phyloP scores from a whole-genome alignment of 2,888 invertebrate species.

The Yponomeuta plumbellus region DNA sequence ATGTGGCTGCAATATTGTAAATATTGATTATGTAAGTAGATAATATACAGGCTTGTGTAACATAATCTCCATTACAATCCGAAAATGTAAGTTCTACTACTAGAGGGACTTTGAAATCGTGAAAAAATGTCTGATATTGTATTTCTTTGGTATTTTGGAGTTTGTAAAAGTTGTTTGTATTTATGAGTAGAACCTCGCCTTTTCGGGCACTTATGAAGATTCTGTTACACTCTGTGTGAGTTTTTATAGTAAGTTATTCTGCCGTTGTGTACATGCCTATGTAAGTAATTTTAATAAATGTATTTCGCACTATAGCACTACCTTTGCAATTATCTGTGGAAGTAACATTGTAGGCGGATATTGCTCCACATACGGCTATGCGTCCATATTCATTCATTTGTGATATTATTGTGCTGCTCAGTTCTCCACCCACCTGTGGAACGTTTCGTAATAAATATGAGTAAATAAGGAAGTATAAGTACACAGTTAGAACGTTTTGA shows the following conservation, averaged over 20 bases:
- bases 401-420: conserved; percentile 74
- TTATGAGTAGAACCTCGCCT: too few relatives aligned
- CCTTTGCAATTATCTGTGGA: conserved; percentile 63
- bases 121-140: too few relatives aligned
- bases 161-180: too few relatives aligned
- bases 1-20: conserved; percentile 39
- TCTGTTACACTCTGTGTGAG: too few relatives aligned
- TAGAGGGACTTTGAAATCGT: too few relatives aligned
- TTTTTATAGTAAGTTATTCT: not conserved
- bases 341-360: conserved; percentile 78
- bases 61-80: too few relatives aligned
- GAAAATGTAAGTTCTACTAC: too few relatives aligned
- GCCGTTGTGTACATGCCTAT: not conserved
- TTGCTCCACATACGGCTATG: conserved; percentile 80
- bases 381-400: conserved; percentile 80
- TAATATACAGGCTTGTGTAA: too few relatives aligned
- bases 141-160: too few relatives aligned
- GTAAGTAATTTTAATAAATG: not conserved
- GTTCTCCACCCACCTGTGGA: conserved; percentile 76
- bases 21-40: not conserved
- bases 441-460: conserved; percentile 11
- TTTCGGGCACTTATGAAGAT: too few relatives aligned
- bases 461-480: not conserved
- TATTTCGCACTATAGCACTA: conserved; percentile 26
- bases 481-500: too few relatives aligned